Conservation (phyloP, 2,888 invertebrate genomes). For the Ennomos erosarius region DNA sequence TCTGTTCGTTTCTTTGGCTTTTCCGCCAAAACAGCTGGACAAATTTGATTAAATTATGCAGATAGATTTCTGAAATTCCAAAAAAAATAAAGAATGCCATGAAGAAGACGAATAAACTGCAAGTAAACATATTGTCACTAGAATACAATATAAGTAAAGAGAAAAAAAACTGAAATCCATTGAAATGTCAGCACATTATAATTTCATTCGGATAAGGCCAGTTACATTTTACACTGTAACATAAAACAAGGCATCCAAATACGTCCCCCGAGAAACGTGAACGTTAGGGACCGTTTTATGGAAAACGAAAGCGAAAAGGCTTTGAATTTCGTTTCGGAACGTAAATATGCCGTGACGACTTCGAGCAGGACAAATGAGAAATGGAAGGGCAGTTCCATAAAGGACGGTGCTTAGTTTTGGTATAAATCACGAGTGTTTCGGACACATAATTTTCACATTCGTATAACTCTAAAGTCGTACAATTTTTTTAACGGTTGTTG, state of each 20-base stretch:
- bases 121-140: too few species aligned
- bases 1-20: too few species aligned
- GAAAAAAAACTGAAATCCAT: too few species aligned
- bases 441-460: too few species aligned
- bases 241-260: constrained; percentile 29
- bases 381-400: constrained; percentile 2
- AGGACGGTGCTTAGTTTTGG: constrained; percentile 12
- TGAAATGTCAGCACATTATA: constrained; percentile 8
- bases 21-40: too few species aligned
- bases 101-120: too few species aligned
- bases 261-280: constrained; percentile 22
- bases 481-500: too few species aligned
- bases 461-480: too few species aligned
- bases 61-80: too few species aligned
- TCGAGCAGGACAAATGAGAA: constrained; percentile 26
- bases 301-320: constrained; percentile 34
- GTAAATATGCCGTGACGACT: constrained; percentile 31
- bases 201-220: constrained; percentile 15
- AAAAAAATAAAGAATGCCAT: too few species aligned
- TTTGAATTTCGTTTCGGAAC: constrained; percentile 28
- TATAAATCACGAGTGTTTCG: constrained; percentile 12
- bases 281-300: constrained; percentile 25
- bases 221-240: constrained; percentile 21
- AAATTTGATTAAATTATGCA: too few species aligned
- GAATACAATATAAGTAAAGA: too few species aligned